Base-by-base conservation (phyloP, 1,140 invertebrate species). In the Dolichoris vasculosae region DNA sequence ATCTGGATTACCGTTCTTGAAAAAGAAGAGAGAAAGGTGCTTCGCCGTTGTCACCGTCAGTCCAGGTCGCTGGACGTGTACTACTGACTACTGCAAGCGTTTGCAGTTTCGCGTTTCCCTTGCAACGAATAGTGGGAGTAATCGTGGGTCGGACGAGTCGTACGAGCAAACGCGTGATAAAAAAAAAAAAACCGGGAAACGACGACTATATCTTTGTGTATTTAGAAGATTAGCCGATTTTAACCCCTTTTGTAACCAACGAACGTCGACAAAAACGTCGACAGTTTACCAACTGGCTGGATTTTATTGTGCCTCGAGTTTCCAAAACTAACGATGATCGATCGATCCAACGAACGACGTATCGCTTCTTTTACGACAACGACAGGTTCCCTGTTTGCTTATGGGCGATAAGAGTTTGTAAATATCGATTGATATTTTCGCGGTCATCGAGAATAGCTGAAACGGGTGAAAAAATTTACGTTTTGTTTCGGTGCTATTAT, bases 1-100 rank as follows among this genome's bases (percentile, higher is more conserved):
- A 84, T 84, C 76, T 84, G 69, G 69, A 86, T 86, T 86, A 81
- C 77, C 69, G 86, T 81, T 86, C 86, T 86, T 81, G 78, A 86
- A 78, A 86, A 84, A 76, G 55, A 86, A 86, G 77, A 87, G 75
- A 85, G 82, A 85, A 86, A 86, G 85, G 80, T 59, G 59, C 75
- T n/a, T 20, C 71, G 20, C 67, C 32, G 67, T 35, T 55, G 71
- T 55, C 48, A 23, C 38, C 32, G 38, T 35, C 32, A 69, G 67
- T 69, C n/a, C 67, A 69, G 67, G 32, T 43, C 38, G 32, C 63
- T 38, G 17, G 69, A 17, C 23, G 9, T 59, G 23, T 32, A 77
- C 20, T 43, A 48, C n/a, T 76, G 0, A 77, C 20, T 43, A 48
- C n/a, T 76, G 0, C 15, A 26, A 1, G 13, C 46, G 64, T 23